Evolutionary conservation across 64 coral and sea anemone genomes (phyloP).

Genomic region (Trachythela sp.): DNA sequence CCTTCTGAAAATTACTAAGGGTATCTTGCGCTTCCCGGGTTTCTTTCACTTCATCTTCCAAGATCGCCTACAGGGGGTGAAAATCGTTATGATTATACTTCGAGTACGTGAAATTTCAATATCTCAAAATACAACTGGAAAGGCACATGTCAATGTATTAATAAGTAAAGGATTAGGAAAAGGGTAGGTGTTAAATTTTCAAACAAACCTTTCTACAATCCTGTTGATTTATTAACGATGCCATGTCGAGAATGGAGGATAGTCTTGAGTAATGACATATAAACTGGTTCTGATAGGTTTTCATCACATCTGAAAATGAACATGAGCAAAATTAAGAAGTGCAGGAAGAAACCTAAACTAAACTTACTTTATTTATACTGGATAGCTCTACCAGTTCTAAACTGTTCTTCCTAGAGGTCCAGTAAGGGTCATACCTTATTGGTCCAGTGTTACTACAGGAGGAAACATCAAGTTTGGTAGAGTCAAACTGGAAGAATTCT

Average conservation of each 20-base stretch:
- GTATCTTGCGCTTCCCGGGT: constrained; percentile 70
- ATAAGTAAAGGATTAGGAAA: not conserved
- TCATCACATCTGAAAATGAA: constrained; percentile 80
- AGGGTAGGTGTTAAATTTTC: not conserved
- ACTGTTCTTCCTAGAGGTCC: not conserved
- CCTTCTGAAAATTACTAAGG: constrained; percentile 69
- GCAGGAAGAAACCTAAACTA: not conserved
- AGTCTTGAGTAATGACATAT: constrained; percentile 97
- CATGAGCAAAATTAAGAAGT: not conserved
- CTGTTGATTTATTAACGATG: constrained; percentile 83
- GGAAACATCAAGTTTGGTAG: too few relatives aligned
- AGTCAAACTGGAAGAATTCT: too few relatives aligned
- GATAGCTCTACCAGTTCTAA: too few relatives aligned
- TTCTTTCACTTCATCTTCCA: constrained; percentile 56
- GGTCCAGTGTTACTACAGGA: not conserved
- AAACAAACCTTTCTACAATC: constrained; percentile 70
- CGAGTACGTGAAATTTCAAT: not conserved
- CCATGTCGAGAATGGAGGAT: constrained; percentile 97
- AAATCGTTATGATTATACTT: too few relatives aligned
- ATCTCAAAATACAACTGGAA: not conserved
- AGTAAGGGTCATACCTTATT: not conserved
- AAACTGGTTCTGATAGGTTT: constrained; percentile 83
- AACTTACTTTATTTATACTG: too few relatives aligned
- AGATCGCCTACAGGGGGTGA: constrained; percentile 61
- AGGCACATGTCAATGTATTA: not conserved